A percentile compares a stretch with the other conserved stretches of the same genome.
These are phyloP conservation scores for Hemicrepidius hirtus DNA, from an alignment of 2,888 invertebrate genomes.

Conservation along the genomic window DNA sequence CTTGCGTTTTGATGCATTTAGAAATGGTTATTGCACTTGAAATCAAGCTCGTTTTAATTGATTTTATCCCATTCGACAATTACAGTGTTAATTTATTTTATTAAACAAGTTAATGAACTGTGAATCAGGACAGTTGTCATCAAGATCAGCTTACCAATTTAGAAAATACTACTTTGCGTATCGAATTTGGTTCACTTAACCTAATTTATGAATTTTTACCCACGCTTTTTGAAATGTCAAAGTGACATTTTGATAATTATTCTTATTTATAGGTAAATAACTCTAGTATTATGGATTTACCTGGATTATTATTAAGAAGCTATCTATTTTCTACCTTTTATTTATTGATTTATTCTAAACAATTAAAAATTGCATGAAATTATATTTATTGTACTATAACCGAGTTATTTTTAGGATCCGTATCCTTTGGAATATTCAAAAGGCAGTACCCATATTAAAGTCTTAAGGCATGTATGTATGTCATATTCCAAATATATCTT, in stretches of 20 bases:
- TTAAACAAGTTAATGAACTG: slow-evolving; percentile 1
- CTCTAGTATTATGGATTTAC: too few species aligned
- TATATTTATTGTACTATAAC: too few species aligned
- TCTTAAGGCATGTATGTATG: too few species aligned
- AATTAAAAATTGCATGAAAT: too few species aligned
- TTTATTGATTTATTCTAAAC: too few species aligned
- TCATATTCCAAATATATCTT: too few species aligned
- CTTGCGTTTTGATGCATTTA: neutral
- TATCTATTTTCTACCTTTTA: too few species aligned
- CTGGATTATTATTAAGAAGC: too few species aligned
- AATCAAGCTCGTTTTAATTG: slow-evolving; percentile 2
- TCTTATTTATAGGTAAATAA: too few species aligned
- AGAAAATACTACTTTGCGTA: neutral
- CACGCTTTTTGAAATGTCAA: slow-evolving; percentile 7
- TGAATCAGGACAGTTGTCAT: slow-evolving; percentile 4
- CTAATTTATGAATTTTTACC: slow-evolving; percentile 13
- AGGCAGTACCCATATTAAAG: too few species aligned
- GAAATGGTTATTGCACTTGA: neutral
- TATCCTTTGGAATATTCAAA: too few species aligned
- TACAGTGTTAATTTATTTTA: neutral
- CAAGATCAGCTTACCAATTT: neutral
- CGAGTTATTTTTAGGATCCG: too few species aligned
- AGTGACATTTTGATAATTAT: neutral
- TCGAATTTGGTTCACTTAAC: slow-evolving; percentile 4
- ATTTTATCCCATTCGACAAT: neutral